phyloP scores from a whole-genome alignment of 2,888 invertebrate genomes.

The Drosophila dives region DNA sequence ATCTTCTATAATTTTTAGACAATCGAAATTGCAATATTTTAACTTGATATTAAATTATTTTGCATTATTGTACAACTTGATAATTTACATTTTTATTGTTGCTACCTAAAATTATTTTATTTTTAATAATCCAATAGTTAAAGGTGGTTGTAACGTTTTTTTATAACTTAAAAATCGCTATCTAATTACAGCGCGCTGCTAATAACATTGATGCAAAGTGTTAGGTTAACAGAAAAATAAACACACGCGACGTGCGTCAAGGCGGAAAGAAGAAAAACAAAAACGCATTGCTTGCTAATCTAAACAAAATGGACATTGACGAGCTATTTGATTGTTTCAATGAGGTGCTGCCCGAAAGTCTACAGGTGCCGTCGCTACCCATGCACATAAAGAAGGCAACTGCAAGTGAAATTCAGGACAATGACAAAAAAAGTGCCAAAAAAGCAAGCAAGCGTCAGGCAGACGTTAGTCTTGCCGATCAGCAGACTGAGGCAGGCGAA shows the following conservation, averaged over 20 bases:
- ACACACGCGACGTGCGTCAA: slow-evolving; percentile 19
- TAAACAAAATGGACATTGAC: slow-evolving; percentile 81
- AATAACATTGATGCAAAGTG: background rate
- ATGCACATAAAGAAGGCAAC: background rate
- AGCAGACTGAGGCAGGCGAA: slow-evolving; percentile 7
- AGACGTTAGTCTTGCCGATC: background rate
- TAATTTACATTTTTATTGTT: background rate
- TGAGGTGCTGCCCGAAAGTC: slow-evolving; percentile 64
- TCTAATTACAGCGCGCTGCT: background rate
- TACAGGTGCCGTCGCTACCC: slow-evolving; percentile 28
- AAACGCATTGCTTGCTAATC: background rate
- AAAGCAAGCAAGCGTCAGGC: slow-evolving; percentile 33
- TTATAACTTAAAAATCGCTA: background rate
- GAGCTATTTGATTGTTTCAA: slow-evolving; percentile 84
- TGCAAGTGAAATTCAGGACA: background rate
- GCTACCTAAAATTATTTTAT: background rate
- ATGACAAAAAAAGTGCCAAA: slow-evolving; percentile 12
- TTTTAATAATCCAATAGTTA: background rate
- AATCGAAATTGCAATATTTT: background rate
- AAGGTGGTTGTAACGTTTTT: background rate
- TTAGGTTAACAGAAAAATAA: slow-evolving; percentile 3
- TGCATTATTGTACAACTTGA: background rate
- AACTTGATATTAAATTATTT: background rate
- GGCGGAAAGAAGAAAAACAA: background rate
- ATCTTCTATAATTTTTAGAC: background rate